These are phyloP conservation scores for Agapornis roseicollis DNA, from an alignment of 2,113 vertebrate species.

Conservation along the genomic window DNA sequence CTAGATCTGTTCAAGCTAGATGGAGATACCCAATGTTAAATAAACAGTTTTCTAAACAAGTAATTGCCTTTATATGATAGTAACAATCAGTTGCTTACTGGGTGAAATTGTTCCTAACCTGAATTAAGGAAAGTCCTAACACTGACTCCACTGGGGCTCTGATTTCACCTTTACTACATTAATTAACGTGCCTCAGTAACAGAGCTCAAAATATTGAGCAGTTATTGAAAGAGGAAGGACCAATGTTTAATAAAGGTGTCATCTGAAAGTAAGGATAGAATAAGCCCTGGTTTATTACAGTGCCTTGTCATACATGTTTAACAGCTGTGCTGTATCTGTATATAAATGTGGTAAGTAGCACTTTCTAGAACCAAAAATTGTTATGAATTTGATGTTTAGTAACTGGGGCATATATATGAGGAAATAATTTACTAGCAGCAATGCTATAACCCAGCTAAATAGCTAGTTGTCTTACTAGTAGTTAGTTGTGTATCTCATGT, in stretches of 20 bases:
- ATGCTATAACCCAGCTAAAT: background rate
- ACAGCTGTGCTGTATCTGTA: background rate
- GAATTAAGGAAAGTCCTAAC: background rate
- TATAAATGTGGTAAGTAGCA: background rate
- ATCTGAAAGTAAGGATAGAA: background rate
- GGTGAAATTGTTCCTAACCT: background rate
- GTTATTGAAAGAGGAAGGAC: background rate
- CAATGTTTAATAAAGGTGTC: background rate
- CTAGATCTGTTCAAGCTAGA: background rate
- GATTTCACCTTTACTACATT: slow-evolving; percentile 6
- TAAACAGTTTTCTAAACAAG: background rate
- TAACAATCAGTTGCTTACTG: background rate
- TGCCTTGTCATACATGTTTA: background rate
- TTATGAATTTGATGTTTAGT: background rate
- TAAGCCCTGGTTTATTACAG: background rate
- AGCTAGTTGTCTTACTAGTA: background rate
- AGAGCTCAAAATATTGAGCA: background rate
- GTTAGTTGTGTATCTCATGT: background rate
- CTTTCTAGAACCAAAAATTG: background rate
- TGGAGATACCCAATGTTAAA: background rate
- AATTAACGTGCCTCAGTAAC: background rate
- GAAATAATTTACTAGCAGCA: background rate
- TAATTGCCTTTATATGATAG: background rate
- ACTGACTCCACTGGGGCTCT: background rate
- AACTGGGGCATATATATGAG: background rate